phyloP scores from a whole-genome alignment of 2,888 invertebrate genomes.

The Xiphydria camelus region DNA sequence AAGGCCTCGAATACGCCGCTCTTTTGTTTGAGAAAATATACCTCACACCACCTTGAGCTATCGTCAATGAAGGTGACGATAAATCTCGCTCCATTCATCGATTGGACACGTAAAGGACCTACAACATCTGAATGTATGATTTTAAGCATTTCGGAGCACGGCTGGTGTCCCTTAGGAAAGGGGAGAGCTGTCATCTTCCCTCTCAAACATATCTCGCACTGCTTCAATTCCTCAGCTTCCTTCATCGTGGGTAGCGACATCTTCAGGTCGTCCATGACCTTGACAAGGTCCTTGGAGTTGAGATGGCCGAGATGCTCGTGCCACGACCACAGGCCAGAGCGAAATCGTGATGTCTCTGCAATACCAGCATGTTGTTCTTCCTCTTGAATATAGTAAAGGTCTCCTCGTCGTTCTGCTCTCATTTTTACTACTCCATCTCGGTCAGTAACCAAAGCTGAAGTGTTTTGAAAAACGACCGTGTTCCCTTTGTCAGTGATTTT shows the following conservation, averaged over 20 bases:
- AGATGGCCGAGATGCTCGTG: slow-evolving; percentile 13
- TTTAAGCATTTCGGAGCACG: neutral
- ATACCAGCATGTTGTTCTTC: neutral
- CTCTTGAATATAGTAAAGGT: slow-evolving; percentile 12
- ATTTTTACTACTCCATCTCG: slow-evolving; percentile 8
- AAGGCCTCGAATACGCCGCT: slow-evolving; percentile 10
- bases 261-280: no score
- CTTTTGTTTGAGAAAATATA: slow-evolving; percentile 17
- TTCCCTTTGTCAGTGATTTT: slow-evolving; percentile 6
- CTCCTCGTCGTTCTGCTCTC: slow-evolving; percentile 13
- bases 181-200: slow-evolving; percentile 7
- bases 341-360: neutral
- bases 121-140: slow-evolving; percentile 11
- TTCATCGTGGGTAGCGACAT: no score
- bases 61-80: slow-evolving; percentile 12
- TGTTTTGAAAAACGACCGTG: slow-evolving; percentile 4
- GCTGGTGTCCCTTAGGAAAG: neutral
- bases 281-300: slow-evolving; percentile 6
- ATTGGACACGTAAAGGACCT: slow-evolving; percentile 6
- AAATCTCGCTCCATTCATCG: slow-evolving; percentile 4
- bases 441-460: slow-evolving; percentile 8
- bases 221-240: neutral
- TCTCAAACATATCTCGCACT: slow-evolving; percentile 1
- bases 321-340: slow-evolving; percentile 3
- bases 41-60: slow-evolving; percentile 21